Conservation (phyloP, 2,888 invertebrate species). For the Cylindroiulus punctatus region DNA sequence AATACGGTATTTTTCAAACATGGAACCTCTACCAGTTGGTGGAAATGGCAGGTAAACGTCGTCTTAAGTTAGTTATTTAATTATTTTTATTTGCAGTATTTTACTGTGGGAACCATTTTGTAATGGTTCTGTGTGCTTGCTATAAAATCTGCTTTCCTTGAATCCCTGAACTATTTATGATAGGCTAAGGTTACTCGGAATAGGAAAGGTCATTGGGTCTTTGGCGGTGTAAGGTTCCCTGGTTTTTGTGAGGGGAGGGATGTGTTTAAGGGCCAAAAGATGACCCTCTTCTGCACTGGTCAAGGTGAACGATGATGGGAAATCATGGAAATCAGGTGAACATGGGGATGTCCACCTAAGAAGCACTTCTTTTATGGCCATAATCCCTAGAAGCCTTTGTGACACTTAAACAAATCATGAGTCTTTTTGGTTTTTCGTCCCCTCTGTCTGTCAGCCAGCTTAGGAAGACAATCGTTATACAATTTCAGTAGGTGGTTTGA, state of each 20-base stretch:
- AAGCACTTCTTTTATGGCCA: not conserved
- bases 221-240: not conserved
- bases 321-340: slow-evolving; percentile 4
- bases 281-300: not conserved
- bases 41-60: too few species aligned
- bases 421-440: not conserved
- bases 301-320: not conserved
- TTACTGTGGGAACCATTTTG: not conserved
- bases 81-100: not conserved
- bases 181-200: not conserved
- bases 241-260: not conserved
- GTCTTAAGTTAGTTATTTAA: too few species aligned
- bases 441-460: not conserved
- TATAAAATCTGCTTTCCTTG: slow-evolving; percentile 3
- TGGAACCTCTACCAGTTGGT: too few species aligned
- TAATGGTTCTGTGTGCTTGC: not conserved
- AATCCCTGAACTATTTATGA: not conserved
- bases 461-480: too few species aligned
- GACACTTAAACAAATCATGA: not conserved
- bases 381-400: not conserved
- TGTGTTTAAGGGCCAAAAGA: not conserved
- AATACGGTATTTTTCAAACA: too few species aligned
- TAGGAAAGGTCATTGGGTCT: slow-evolving; percentile 23
- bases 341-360: not conserved
- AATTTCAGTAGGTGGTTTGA: too few species aligned